A percentile compares a stretch with the other conserved stretches of the same genome.
phyloP scores from a whole-genome alignment of 2,113 vertebrate genomes.

The Tilapia sparmanii region DNA sequence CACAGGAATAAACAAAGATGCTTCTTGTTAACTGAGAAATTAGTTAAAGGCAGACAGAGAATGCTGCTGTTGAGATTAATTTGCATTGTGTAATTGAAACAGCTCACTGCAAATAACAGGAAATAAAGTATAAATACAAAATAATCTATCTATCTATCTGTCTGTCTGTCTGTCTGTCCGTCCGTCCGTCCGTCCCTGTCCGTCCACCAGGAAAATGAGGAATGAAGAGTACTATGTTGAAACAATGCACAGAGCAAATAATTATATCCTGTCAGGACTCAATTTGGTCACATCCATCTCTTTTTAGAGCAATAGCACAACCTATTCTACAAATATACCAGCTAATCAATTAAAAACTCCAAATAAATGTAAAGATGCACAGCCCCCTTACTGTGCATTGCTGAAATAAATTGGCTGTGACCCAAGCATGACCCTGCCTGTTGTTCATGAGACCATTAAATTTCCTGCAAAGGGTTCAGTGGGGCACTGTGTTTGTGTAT shows the following conservation, averaged over 20 bases:
- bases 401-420: constrained; percentile 75
- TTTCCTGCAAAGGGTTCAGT: constrained; percentile 56
- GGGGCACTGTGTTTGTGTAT: constrained; percentile 16
- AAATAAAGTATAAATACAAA: constrained; percentile 1
- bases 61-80: constrained; percentile 23
- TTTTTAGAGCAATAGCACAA: constrained; percentile 1
- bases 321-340: constrained; percentile 55
- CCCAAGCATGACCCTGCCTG: constrained; percentile 68
- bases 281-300: constrained; percentile 42
- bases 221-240: background rate
- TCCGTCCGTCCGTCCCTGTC: accelerated
- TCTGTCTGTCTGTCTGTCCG: accelerated
- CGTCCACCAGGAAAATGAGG: background rate
- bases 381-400: constrained; percentile 40
- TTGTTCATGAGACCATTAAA: constrained; percentile 76
- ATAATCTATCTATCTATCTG: background rate
- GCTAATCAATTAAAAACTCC: constrained; percentile 56
- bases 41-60: background rate
- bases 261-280: constrained; percentile 28
- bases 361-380: constrained; percentile 58
- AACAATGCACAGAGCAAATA: constrained; percentile 32
- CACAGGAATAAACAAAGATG: constrained; percentile 49
- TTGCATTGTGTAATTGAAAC: constrained; percentile 23
- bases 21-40: constrained; percentile 31
- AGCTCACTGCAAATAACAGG: background rate